phyloP scores from a whole-genome alignment of 1,140 invertebrate genomes.

The Gonatopus flavifemur region DNA sequence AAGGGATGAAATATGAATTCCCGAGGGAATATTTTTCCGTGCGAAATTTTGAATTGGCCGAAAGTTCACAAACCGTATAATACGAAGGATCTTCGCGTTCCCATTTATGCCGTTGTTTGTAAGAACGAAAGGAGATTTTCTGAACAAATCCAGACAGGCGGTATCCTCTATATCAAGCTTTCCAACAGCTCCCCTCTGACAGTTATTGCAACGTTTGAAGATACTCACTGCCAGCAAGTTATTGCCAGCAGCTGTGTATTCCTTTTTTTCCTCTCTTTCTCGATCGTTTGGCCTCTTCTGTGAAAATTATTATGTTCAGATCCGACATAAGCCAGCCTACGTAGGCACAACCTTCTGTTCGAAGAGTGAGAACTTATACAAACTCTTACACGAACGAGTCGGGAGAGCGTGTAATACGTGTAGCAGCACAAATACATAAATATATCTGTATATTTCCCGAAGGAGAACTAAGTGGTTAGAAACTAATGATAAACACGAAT shows the following conservation, averaged over 20 bases:
- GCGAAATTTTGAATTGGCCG: no score
- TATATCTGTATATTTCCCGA: constrained; percentile 28
- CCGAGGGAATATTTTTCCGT: no score
- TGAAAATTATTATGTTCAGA: constrained; percentile 36
- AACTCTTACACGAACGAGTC: no score
- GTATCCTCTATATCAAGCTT: constrained; percentile 40
- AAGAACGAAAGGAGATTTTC: constrained; percentile 32
- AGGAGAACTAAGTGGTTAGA: constrained; percentile 42
- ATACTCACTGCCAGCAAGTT: constrained; percentile 47
- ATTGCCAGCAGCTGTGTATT: constrained; percentile 48
- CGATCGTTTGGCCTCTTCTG: constrained; percentile 26
- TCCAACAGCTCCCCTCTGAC: constrained; percentile 35
- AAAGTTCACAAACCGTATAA: no score
- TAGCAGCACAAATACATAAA: not conserved
- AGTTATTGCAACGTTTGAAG: constrained; percentile 47
- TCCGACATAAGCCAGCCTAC: constrained; percentile 21
- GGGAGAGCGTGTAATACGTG: no score
- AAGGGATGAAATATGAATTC: no score
- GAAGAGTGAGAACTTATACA: constrained; percentile 19
- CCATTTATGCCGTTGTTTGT: constrained; percentile 15
- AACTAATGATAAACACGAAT: constrained; percentile 54
- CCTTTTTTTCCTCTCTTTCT: constrained; percentile 26
- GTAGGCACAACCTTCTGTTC: constrained; percentile 25
- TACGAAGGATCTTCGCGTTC: no score
- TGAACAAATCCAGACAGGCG: constrained; percentile 36